A percentile compares a stretch with the other conserved stretches of the same genome.
These are phyloP conservation scores for Diarsia dahlii DNA, from an alignment of 2,888 invertebrate genomes.

Conservation along the genomic window DNA sequence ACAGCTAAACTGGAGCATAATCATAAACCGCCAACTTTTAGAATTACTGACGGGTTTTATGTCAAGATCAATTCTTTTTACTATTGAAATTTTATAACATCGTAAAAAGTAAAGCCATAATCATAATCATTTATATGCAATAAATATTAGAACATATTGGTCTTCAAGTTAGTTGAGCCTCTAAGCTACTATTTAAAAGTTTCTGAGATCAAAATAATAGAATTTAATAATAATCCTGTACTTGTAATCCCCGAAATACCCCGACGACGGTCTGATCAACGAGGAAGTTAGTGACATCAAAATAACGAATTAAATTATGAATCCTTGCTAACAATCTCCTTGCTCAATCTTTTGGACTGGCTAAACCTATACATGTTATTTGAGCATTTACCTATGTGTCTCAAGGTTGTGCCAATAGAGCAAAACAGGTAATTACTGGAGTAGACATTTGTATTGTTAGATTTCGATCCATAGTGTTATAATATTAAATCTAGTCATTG, in stretches of 20 bases:
- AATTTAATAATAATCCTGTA: neutral
- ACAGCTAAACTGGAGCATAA: conserved; percentile 35
- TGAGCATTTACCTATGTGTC: neutral
- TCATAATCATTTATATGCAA: too few relatives aligned
- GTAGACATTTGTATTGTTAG: neutral
- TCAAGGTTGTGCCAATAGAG: neutral
- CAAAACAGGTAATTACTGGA: neutral
- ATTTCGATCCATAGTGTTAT: neutral
- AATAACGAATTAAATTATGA: neutral
- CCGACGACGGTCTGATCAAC: neutral
- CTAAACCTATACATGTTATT: too few relatives aligned
- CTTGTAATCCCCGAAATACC: neutral
- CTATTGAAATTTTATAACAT: neutral
- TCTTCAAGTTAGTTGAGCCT: too few relatives aligned
- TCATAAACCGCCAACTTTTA: conserved; percentile 47
- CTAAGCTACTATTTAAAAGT: neutral
- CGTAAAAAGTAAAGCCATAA: too few relatives aligned
- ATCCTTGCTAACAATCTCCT: neutral
- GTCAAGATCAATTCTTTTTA: conserved; percentile 24
- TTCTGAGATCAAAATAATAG: neutral
- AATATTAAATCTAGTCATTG: conserved; percentile 12
- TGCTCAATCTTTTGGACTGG: neutral
- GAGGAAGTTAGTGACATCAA: neutral
- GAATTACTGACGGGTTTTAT: conserved; percentile 34
- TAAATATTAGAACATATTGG: too few relatives aligned